Conservation (phyloP, 1,140 invertebrate species). For the Achroia grisella region DNA sequence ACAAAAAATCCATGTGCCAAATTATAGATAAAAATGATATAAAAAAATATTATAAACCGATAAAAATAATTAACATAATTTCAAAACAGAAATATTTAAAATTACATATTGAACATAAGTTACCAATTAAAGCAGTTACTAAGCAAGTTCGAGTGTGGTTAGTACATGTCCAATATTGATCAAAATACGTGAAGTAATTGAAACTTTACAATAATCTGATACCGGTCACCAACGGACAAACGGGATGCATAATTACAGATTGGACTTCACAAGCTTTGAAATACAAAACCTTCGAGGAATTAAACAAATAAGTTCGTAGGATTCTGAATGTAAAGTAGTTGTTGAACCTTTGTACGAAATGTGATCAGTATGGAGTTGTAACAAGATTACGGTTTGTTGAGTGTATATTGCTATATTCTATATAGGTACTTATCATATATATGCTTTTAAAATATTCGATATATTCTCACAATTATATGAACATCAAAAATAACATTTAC, state of each 20-base stretch:
- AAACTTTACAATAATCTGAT: slow-evolving; percentile 21
- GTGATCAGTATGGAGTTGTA: neutral
- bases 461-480: too few species aligned
- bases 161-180: neutral
- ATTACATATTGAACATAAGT: too few species aligned
- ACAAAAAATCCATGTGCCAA: too few species aligned
- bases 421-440: too few species aligned
- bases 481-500: too few species aligned
- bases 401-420: neutral
- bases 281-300: slow-evolving; percentile 30
- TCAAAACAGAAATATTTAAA: too few species aligned
- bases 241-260: slow-evolving; percentile 50
- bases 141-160: too few species aligned
- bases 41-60: too few species aligned
- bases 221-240: slow-evolving; percentile 41
- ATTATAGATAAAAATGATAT: too few species aligned
- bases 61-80: too few species aligned
- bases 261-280: slow-evolving; percentile 43
- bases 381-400: neutral
- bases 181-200: slow-evolving; percentile 23
- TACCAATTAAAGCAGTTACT: too few species aligned
- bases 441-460: too few species aligned
- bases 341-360: slow-evolving; percentile 3
- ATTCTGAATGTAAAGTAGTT: slow-evolving; percentile 5
- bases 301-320: slow-evolving; percentile 23